Conservation (phyloP, 2,113 vertebrate species). For the Brienomyrus longianalis region DNA sequence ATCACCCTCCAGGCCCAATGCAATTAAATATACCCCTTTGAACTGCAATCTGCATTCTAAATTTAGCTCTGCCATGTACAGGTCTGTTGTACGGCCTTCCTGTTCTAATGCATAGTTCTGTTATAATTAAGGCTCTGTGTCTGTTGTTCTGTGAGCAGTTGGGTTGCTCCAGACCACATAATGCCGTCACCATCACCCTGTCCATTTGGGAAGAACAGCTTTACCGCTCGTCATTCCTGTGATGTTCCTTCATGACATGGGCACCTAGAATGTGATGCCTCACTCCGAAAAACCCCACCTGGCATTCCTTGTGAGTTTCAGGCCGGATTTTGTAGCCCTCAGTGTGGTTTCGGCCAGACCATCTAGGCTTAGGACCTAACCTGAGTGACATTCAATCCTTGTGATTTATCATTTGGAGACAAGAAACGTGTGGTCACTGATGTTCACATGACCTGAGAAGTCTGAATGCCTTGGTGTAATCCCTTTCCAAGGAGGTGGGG, state of each 20-base stretch:
- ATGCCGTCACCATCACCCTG: neutral
- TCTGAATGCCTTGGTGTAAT: neutral
- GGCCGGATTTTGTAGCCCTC: neutral
- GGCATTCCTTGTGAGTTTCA: neutral
- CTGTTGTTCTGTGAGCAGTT: neutral
- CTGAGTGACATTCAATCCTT: neutral
- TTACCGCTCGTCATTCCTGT: neutral
- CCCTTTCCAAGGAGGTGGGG: neutral
- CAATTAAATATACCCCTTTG: neutral
- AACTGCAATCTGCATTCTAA: neutral
- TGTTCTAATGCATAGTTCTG: neutral
- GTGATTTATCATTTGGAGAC: neutral
- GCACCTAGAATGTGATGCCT: neutral
- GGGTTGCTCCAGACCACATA: neutral
- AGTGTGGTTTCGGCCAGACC: neutral
- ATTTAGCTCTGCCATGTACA: neutral
- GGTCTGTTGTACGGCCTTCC: neutral
- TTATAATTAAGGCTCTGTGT: neutral
- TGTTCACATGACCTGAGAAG: neutral
- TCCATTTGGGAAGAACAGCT: neutral
- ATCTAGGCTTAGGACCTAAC: neutral
- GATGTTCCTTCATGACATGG: neutral
- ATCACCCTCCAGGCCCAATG: neutral
- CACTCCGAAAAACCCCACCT: neutral
- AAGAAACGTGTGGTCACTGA: neutral